phyloP scores from a whole-genome alignment of 2,113 vertebrate species.

The Petaurus breviceps region DNA sequence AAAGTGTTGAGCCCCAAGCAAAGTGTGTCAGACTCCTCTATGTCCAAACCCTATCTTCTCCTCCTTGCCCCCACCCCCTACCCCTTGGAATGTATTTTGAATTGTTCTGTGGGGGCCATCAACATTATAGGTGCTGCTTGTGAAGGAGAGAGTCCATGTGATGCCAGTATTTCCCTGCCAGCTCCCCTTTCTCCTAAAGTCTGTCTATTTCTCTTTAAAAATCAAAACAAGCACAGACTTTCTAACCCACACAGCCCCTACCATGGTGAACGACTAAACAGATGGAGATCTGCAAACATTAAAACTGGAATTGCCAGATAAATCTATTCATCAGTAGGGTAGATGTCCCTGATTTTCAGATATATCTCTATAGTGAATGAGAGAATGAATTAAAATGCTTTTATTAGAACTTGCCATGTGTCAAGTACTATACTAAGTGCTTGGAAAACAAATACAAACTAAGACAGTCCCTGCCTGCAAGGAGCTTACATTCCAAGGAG shows the following conservation, averaged over 20 bases:
- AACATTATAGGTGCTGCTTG: background rate
- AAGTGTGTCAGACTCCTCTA: background rate
- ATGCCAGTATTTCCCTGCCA: background rate
- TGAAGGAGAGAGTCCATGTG: background rate
- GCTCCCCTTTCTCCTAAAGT: background rate
- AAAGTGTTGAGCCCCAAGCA: background rate
- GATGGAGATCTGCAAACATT: background rate
- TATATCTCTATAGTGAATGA: background rate
- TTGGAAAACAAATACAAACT: background rate
- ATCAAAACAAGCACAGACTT: background rate
- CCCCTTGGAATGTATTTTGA: background rate
- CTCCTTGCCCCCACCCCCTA: background rate
- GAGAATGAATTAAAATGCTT: background rate
- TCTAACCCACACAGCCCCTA: background rate
- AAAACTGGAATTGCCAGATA: background rate
- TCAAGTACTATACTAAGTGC: background rate
- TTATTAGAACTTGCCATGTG: background rate
- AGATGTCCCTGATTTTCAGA: background rate
- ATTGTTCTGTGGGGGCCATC: background rate
- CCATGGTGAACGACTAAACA: background rate
- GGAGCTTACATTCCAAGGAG: background rate
- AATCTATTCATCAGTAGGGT: background rate
- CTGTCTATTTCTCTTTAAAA: background rate
- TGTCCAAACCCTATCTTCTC: background rate
- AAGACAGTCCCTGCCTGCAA: background rate